Evolutionary conservation across 1,140 invertebrate species (phyloP).

Genomic region (Armadillidium nasatum): DNA sequence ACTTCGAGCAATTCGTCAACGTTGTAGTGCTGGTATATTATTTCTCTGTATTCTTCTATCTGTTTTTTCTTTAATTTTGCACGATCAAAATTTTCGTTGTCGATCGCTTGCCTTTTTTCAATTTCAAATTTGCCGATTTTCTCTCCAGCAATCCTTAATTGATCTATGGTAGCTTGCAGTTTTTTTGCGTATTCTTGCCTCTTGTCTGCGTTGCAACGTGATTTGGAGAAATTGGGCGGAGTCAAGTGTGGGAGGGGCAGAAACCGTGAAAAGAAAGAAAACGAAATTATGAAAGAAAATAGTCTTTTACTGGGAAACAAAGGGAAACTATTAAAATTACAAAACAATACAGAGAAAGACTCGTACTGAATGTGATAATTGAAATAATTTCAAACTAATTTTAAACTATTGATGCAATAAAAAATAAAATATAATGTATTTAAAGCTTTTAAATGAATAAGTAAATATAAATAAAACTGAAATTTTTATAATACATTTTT

Average conservation of each 20-base stretch:
- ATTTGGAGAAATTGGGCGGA: conserved; percentile 1
- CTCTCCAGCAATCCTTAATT: conserved; percentile 76
- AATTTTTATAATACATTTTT: too few species aligned
- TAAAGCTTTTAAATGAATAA: not conserved
- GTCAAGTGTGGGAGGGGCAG: conserved; percentile 1
- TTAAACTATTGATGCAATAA: not conserved
- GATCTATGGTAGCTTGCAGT: conserved; percentile 75
- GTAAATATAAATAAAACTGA: not conserved
- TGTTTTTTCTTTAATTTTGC: conserved; percentile 82
- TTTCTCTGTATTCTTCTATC: conserved; percentile 71
- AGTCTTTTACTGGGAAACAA: conserved; percentile 1
- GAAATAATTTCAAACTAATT: not conserved
- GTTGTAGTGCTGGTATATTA: conserved; percentile 64
- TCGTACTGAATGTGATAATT: not conserved
- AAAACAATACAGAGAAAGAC: not conserved
- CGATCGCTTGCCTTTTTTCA: conserved; percentile 84
- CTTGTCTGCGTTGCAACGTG: conserved; percentile 59
- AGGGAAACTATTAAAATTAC: conserved; percentile 23
- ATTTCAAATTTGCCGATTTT: conserved; percentile 82
- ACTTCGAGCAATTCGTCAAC: conserved; percentile 72
- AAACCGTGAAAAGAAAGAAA: conserved; percentile 14
- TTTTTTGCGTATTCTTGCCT: conserved; percentile 87
- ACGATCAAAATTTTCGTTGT: conserved; percentile 82
- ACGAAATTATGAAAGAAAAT: conserved; percentile 41
- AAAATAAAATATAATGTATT: not conserved